Evolutionary conservation across 2,888 invertebrate genomes (phyloP).

Genomic region (Epistrophe eligans): DNA sequence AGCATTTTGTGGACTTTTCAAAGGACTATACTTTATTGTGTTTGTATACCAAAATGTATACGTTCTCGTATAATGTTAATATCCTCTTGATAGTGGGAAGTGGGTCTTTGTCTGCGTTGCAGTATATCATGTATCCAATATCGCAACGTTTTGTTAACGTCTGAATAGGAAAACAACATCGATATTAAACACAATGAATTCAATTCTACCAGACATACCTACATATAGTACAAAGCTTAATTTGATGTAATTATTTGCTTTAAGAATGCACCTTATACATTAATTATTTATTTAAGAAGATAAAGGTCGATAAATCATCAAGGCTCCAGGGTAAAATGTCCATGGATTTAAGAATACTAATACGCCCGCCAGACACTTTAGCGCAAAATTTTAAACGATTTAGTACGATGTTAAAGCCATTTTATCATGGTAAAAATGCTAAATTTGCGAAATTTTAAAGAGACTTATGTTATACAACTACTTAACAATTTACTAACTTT

Average conservation of each 20-base stretch:
- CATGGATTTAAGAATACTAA: too few species aligned
- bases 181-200: not conserved
- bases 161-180: not conserved
- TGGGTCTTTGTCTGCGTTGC: not conserved
- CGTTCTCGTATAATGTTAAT: not conserved
- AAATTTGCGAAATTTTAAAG: too few species aligned
- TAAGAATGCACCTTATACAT: not conserved
- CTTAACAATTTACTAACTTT: too few species aligned
- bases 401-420: too few species aligned
- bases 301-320: not conserved
- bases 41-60: not conserved
- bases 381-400: too few species aligned
- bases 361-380: too few species aligned
- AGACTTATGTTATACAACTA: too few species aligned
- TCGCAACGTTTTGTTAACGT: not conserved
- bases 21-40: not conserved
- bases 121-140: not conserved
- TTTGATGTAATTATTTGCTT: not conserved
- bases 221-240: not conserved
- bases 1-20: not conserved
- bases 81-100: not conserved
- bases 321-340: too few species aligned
- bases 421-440: too few species aligned
- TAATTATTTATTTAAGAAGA: not conserved
- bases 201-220: not conserved